These are phyloP conservation scores for Pangasius sanitwongsei DNA, from an alignment of 2,797 vertebrate genomes.

Conservation along the genomic window DNA sequence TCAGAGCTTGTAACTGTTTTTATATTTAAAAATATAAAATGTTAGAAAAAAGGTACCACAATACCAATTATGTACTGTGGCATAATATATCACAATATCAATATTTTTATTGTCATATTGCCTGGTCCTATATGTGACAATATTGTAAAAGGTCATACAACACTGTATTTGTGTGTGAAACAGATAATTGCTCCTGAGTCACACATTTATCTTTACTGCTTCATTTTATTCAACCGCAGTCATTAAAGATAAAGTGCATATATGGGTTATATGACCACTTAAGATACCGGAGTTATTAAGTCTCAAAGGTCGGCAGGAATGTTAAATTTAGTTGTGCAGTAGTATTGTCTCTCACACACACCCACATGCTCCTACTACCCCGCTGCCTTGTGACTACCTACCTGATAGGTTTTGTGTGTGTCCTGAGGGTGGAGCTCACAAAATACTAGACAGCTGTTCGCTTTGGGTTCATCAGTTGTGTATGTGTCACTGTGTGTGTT, in stretches of 20 bases:
- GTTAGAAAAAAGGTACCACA: not conserved
- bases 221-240: not conserved
- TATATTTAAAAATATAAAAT: not conserved
- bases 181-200: not conserved
- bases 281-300: not conserved
- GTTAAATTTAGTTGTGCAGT: not conserved
- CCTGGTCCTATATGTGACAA: too few species aligned
- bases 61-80: not conserved
- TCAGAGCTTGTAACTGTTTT: not conserved
- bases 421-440: conserved; percentile 13
- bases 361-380: not conserved
- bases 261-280: not conserved
- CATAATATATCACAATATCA: not conserved
- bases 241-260: conserved; percentile 24
- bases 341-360: not conserved
- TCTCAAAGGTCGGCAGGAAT: conserved; percentile 31
- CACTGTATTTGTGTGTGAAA: too few species aligned
- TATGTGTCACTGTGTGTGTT: not conserved
- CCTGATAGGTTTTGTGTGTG: conserved; percentile 16
- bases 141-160: not conserved
- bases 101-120: not conserved
- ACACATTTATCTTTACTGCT: conserved; percentile 17
- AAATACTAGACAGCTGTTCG: not conserved
- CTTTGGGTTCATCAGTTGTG: not conserved
- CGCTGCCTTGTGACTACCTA: conserved; percentile 3